phyloP scores from a whole-genome alignment of 1,140 invertebrate species.

The Uloborus diversus region DNA sequence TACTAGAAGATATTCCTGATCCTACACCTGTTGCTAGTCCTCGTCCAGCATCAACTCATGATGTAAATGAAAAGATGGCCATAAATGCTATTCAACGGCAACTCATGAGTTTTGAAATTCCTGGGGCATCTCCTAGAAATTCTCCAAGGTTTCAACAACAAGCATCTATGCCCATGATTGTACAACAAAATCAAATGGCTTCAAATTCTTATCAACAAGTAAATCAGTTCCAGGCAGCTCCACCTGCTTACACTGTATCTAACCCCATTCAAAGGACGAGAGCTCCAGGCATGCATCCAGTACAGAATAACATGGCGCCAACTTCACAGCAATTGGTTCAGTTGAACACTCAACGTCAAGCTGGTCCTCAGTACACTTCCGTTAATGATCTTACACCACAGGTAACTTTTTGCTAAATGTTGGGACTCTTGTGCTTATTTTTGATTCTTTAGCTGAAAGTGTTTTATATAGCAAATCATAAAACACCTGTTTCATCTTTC shows the following conservation, averaged over 20 bases:
- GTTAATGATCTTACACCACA: slow-evolving; percentile 45
- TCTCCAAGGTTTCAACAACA: slow-evolving; percentile 59
- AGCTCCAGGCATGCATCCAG: slow-evolving; percentile 61
- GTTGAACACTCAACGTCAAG: slow-evolving; percentile 57
- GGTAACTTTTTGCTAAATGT: slow-evolving; percentile 15
- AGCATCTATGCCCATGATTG: slow-evolving; percentile 59
- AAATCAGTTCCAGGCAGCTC: slow-evolving; percentile 39
- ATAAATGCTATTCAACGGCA: slow-evolving; percentile 90
- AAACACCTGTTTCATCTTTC: too few species aligned
- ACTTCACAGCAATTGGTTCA: slow-evolving; percentile 57
- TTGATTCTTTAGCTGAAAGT: too few species aligned
- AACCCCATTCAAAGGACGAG: slow-evolving; percentile 38
- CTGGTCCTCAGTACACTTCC: slow-evolving; percentile 9
- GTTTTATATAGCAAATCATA: too few species aligned
- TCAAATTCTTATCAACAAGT: slow-evolving; percentile 8
- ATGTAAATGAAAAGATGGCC: slow-evolving; percentile 79
- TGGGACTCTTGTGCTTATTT: too few species aligned
- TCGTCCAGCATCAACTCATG: slow-evolving; percentile 57
- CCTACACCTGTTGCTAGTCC: slow-evolving; percentile 24
- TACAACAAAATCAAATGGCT: neutral
- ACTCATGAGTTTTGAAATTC: slow-evolving; percentile 83
- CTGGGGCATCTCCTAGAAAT: slow-evolving; percentile 60
- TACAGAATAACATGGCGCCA: slow-evolving; percentile 31
- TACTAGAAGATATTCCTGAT: slow-evolving; percentile 40
- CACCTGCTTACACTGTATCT: slow-evolving; percentile 16